phyloP scores from a whole-genome alignment of 2,797 vertebrate genomes.

The Sebastes umbrosus region DNA sequence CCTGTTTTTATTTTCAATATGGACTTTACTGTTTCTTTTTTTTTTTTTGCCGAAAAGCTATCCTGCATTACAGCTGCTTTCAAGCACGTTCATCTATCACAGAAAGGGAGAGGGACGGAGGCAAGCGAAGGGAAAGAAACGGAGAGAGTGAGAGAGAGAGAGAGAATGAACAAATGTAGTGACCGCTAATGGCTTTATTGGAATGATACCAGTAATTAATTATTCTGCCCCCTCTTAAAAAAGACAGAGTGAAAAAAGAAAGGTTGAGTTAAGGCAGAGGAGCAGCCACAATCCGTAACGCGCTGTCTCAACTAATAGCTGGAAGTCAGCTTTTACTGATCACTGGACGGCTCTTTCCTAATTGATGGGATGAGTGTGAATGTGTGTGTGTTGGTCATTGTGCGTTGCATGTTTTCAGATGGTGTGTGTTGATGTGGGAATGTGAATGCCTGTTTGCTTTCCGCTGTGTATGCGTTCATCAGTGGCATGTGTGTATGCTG shows the following conservation, averaged over 20 bases:
- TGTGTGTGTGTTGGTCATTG: neutral
- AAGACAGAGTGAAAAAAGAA: constrained; percentile 40
- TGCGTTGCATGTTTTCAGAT: constrained; percentile 29
- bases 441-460: constrained; percentile 1
- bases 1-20: constrained; percentile 62
- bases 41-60: constrained; percentile 46
- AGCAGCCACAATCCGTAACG: constrained; percentile 70
- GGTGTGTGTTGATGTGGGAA: constrained; percentile 26
- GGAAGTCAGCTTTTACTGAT: constrained; percentile 75
- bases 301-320: constrained; percentile 73
- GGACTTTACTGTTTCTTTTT: constrained; percentile 19
- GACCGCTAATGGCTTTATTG: constrained; percentile 81
- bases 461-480: constrained; percentile 8
- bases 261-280: constrained; percentile 60
- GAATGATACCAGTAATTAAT: constrained; percentile 82
- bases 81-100: constrained; percentile 61
- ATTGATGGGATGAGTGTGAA: constrained; percentile 58
- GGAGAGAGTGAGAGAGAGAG: neutral
- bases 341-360: constrained; percentile 59
- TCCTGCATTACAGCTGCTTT: constrained; percentile 62
- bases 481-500: neutral
- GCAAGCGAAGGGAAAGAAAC: neutral
- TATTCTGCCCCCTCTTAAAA: constrained; percentile 57
- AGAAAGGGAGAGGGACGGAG: constrained; percentile 17
- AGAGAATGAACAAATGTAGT: constrained; percentile 47